phyloP scores from a whole-genome alignment of 1,140 invertebrate species.

The Dysdera silvatica region DNA sequence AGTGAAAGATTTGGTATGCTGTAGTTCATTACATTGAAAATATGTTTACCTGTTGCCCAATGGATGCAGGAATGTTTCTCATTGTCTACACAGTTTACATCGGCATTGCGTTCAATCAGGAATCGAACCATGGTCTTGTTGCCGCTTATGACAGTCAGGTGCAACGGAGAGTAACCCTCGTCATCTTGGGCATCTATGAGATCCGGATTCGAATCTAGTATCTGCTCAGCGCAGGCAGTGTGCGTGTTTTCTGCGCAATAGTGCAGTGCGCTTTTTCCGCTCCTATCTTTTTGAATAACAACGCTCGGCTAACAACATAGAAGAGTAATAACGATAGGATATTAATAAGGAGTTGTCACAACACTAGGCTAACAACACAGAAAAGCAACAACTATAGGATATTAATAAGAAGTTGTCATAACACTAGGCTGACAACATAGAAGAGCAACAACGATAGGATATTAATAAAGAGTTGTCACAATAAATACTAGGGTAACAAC shows the following conservation, averaged over 20 bases:
- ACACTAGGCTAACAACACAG: too few species aligned
- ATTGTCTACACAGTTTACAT: conserved; percentile 53
- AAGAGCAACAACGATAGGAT: too few species aligned
- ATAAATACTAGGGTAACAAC: too few species aligned
- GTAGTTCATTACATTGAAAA: too few species aligned
- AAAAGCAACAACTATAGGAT: too few species aligned
- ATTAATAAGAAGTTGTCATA: too few species aligned
- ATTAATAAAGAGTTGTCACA: too few species aligned
- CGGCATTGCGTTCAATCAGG: conserved; percentile 42
- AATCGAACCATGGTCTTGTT: conserved; percentile 66
- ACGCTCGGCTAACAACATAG: conserved; percentile 21
- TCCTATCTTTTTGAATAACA: conserved; percentile 55
- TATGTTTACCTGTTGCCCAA: conserved; percentile 79
- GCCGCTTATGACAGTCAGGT: conserved; percentile 85
- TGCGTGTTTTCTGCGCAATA: conserved; percentile 71
- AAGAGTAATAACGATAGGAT: too few species aligned
- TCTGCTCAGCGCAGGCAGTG: conserved; percentile 50
- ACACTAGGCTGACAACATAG: too few species aligned
- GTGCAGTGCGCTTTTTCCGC: conserved; percentile 77
- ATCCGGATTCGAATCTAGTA: conserved; percentile 61
- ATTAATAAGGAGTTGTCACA: too few species aligned
- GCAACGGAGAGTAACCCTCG: conserved; percentile 86
- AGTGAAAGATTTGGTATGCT: too few species aligned
- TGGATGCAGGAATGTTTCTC: conserved; percentile 94
- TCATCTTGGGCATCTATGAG: conserved; percentile 73